Percentiles rank a stretch among this genome's conserved stretches.
Conservation (phyloP, 2,797 vertebrate species). For the Phalloptychus januarius region DNA sequence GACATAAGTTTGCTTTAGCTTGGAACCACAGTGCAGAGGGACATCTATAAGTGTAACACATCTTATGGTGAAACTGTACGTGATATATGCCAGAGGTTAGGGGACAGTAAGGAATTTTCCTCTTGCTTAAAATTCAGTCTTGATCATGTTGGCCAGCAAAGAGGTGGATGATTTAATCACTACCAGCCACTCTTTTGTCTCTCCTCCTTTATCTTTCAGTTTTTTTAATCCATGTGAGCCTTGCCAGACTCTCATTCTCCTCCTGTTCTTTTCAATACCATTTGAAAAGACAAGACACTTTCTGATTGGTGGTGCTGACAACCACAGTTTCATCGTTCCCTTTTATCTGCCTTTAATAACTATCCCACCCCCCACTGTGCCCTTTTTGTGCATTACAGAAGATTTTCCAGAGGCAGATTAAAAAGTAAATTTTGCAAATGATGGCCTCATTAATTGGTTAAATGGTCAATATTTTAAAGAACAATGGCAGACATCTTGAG, state of each 20-base stretch:
- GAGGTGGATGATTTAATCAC: slow-evolving; percentile 61
- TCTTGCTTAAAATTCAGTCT: slow-evolving; percentile 60
- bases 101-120: slow-evolving; percentile 63
- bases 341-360: slow-evolving; percentile 57
- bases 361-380: slow-evolving; percentile 26
- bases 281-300: slow-evolving; percentile 52
- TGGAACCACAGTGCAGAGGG: background rate
- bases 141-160: slow-evolving; percentile 56
- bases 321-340: slow-evolving; percentile 42
- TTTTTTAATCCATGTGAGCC: slow-evolving; percentile 47
- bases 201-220: slow-evolving; percentile 40
- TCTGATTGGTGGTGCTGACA: slow-evolving; percentile 50
- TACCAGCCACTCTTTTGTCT: slow-evolving; percentile 45
- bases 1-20: slow-evolving; percentile 9
- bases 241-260: slow-evolving; percentile 45
- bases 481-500: background rate
- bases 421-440: slow-evolving; percentile 40
- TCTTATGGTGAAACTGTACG: slow-evolving; percentile 17
- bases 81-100: slow-evolving; percentile 33
- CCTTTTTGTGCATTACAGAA: slow-evolving; percentile 18
- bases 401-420: slow-evolving; percentile 41
- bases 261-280: slow-evolving; percentile 38
- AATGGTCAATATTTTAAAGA: background rate
- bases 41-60: slow-evolving; percentile 24
- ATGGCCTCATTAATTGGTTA: background rate